Conservation (phyloP, 2,888 invertebrate genomes). For the Harpalus rubripes region DNA sequence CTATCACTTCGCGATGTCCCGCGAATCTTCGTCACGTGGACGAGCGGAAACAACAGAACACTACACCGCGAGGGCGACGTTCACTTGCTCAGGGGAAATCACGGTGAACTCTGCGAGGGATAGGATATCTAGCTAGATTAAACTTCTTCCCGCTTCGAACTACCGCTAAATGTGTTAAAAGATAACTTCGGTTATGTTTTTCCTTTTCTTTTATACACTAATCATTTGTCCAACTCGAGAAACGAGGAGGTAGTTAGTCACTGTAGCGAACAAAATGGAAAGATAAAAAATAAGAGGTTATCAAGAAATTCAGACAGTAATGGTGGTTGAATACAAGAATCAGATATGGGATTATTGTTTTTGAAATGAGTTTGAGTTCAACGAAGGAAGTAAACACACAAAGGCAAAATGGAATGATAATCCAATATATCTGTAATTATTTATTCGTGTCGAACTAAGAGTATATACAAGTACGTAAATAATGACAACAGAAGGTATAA, state of each 20-base stretch:
- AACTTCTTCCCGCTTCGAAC: slow-evolving; percentile 56
- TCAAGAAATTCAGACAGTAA: background rate
- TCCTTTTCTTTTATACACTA: slow-evolving; percentile 52
- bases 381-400: too few species aligned
- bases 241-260: slow-evolving; percentile 23
- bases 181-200: slow-evolving; percentile 50
- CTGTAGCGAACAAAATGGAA: slow-evolving; percentile 18
- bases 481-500: too few species aligned
- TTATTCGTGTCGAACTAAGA: too few species aligned
- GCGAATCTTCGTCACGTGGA: slow-evolving; percentile 13
- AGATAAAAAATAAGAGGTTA: background rate
- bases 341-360: background rate
- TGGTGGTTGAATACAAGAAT: background rate
- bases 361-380: background rate
- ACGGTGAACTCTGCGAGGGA: slow-evolving; percentile 59
- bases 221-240: slow-evolving; percentile 48
- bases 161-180: slow-evolving; percentile 62
- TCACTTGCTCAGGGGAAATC: slow-evolving; percentile 62
- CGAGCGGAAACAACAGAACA: background rate
- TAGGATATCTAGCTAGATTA: slow-evolving; percentile 64
- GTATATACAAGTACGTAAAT: too few species aligned
- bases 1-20: slow-evolving; percentile 18
- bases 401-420: too few species aligned
- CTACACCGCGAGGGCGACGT: background rate
- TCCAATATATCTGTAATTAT: too few species aligned